Percentiles rank a stretch among this genome's conserved stretches.
Conservation (phyloP, 2,113 vertebrate genomes). For the Phylloscopus trochilus region DNA sequence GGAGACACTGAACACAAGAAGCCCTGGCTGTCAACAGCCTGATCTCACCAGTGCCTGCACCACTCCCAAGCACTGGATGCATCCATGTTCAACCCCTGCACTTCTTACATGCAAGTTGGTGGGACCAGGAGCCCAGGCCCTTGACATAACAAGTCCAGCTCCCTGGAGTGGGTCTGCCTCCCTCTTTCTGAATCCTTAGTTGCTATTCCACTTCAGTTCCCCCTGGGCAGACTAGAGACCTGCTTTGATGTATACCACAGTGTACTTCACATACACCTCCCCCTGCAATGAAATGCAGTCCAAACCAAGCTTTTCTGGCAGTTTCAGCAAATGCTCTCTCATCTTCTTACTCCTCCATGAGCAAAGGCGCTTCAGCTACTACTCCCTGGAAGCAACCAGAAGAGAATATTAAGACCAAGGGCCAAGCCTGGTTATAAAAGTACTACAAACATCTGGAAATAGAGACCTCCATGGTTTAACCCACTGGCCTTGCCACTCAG, state of each 20-base stretch:
- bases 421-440: not conserved
- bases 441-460: not conserved
- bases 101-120: not conserved
- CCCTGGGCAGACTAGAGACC: not conserved
- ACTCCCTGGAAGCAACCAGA: not conserved
- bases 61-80: not conserved
- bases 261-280: rapidly evolving
- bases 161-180: not conserved
- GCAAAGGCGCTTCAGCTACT: not conserved
- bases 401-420: not conserved
- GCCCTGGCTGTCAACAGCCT: not conserved
- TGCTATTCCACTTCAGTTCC: not conserved
- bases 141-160: not conserved
- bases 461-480: not conserved
- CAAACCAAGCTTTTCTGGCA: not conserved
- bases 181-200: not conserved
- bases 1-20: not conserved
- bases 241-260: not conserved
- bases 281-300: not conserved
- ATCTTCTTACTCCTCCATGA: not conserved
- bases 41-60: not conserved
- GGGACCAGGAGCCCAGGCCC: not conserved
- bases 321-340: not conserved
- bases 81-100: rapidly evolving
- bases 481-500: not conserved